Percentiles rank a stretch among this genome's conserved stretches.
Evolutionary conservation across 2,797 vertebrate species (phyloP).

Genomic region (Chiloscyllium punctatum): DNA sequence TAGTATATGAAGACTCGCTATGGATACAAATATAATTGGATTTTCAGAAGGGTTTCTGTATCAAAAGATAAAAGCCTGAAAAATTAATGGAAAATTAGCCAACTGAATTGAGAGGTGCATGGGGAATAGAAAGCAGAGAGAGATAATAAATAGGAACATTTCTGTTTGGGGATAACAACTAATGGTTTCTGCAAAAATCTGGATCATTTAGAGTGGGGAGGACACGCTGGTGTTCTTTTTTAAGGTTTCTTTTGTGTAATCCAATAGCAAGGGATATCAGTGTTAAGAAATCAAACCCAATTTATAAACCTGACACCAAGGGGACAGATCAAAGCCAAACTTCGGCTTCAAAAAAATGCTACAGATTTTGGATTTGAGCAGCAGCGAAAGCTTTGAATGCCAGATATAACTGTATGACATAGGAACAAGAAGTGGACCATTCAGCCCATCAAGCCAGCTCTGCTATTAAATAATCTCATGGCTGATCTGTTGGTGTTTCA

Average conservation of each 20-base stretch:
- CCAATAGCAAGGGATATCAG: neutral
- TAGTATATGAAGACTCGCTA: neutral
- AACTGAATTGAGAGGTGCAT: neutral
- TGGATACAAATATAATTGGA: neutral
- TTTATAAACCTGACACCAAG: neutral
- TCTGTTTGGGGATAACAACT: slow-evolving; percentile 1
- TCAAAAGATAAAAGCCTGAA: neutral
- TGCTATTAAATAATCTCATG: too few relatives aligned
- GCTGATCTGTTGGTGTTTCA: too few relatives aligned
- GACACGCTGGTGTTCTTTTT: neutral
- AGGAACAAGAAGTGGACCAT: too few relatives aligned
- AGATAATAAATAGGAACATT: slow-evolving; percentile 3
- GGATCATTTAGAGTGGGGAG: neutral
- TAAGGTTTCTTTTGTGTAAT: neutral
- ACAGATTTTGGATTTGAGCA: neutral
- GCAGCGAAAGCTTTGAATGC: neutral
- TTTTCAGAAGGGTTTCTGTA: neutral
- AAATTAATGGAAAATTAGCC: slow-evolving; percentile 22
- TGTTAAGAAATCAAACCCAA: neutral
- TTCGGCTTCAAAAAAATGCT: neutral
- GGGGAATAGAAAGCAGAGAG: slow-evolving; percentile 16
- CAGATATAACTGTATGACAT: too few relatives aligned
- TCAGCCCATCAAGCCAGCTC: too few relatives aligned
- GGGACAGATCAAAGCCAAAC: neutral
- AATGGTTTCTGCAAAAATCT: neutral